Evolutionary conservation across 2,113 vertebrate species (phyloP), one percentile per base, ranked within the genome.

Genomic region (Tursiops truncatus): DNA sequence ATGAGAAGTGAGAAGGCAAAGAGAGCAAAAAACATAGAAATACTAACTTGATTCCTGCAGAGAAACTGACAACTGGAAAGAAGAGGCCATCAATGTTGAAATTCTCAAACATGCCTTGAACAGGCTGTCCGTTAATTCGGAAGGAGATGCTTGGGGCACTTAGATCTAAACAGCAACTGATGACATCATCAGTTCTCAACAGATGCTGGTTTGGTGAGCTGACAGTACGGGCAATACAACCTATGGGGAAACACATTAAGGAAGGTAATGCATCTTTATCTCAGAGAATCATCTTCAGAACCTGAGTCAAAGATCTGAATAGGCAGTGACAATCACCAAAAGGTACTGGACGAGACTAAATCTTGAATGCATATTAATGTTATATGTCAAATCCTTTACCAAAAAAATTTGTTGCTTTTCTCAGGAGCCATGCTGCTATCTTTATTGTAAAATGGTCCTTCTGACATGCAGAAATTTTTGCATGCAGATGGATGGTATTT

Each of bases 41-140:
- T 96, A 98, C 99, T 99, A 96, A 99, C 99, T 99, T 99, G 98
- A 99, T 99, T 98, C 99, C 99, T 23, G 99, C 99, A 80, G 99
- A 99, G 98, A 99, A 99, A 98, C 99, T 99, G 92, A 99, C 99
- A 93, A 99, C 99, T 0, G 99, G 99, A 96, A 99, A 99, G 98
- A 99, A 99, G 96, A 99, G 99, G 15, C 99, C 99, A 38, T 99
- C 99, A 2, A 99, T 99, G 98, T 99, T 99, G 99, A 99, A 99
- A 98, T 99, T 99, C 98, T 99, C 99, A 92, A 99, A 99, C 99
- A 99, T 99, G 89, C 99, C 99, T 98, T 99, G 99, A 76, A 99
- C 99, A 2, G 99, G 99, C 67, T 99, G 99, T 11, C 99, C 99
- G 2, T 99, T 99, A 98, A 99, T 99, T 91, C 99, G 99, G 98